Evolutionary conservation across 2,113 vertebrate genomes (phyloP).

Genomic region (Colius striatus): DNA sequence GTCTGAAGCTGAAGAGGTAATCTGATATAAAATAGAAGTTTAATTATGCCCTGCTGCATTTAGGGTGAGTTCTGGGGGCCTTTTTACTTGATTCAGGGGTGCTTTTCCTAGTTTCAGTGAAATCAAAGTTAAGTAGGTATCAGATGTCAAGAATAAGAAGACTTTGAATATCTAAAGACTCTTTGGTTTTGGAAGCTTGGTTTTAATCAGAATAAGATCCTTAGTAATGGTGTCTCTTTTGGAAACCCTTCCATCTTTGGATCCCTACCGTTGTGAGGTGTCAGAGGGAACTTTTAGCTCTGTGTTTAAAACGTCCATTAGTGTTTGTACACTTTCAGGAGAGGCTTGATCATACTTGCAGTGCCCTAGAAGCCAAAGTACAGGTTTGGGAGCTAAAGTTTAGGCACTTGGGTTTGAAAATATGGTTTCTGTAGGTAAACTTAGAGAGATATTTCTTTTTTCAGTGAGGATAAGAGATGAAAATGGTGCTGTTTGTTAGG

Average conservation of each 20-base stretch:
- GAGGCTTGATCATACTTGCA: neutral
- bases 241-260: neutral
- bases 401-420: neutral
- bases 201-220: neutral
- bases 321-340: neutral
- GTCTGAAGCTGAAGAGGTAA: neutral
- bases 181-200: neutral
- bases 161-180: neutral
- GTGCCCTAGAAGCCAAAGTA: neutral
- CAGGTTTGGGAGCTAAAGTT: neutral
- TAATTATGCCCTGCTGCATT: neutral
- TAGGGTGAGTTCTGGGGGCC: neutral
- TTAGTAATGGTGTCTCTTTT: neutral
- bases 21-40: neutral
- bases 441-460: neutral
- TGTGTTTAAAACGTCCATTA: neutral
- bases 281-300: neutral
- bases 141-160: neutral
- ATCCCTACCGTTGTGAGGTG: neutral
- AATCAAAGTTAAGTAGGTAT: neutral
- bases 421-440: neutral
- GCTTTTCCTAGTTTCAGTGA: neutral
- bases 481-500: neutral
- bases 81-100: neutral
- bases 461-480: neutral